phyloP scores from a whole-genome alignment of 2,888 invertebrate species.

The Metacarcinus magister region DNA sequence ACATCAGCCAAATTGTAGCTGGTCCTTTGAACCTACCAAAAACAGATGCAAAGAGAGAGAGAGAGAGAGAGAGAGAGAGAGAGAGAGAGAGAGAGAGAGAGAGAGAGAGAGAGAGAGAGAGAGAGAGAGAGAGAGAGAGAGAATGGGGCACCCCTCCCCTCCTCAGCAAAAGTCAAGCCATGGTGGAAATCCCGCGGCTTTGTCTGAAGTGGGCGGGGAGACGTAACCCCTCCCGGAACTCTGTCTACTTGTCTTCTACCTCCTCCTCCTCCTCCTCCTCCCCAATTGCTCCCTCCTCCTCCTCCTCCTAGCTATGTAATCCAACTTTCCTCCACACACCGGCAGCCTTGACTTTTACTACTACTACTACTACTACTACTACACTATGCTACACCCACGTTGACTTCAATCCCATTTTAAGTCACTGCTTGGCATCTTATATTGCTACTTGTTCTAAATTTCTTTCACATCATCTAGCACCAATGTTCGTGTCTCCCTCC shows the following conservation, averaged over 20 bases:
- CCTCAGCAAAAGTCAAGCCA: neutral
- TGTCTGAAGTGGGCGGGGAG: slow-evolving; percentile 34
- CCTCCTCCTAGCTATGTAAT: neutral
- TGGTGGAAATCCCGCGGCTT: slow-evolving; percentile 29
- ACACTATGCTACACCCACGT: neutral
- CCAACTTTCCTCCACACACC: neutral
- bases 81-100: neutral
- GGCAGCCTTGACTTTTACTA: neutral
- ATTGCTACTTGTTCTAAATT: neutral
- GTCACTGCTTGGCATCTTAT: neutral
- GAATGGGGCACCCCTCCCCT: neutral
- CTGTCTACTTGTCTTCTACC: neutral
- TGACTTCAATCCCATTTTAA: neutral
- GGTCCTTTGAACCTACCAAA: neutral
- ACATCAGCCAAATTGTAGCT: neutral
- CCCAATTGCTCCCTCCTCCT: neutral
- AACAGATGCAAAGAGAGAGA: neutral
- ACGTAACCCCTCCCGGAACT: neutral
- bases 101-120: neutral
- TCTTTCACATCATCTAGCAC: neutral
- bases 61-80: neutral
- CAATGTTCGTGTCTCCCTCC: slow-evolving; percentile 17
- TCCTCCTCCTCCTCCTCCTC: neutral
- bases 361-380: no score
- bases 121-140: neutral